Evolutionary conservation across 2,797 vertebrate genomes (phyloP), one percentile per base, ranked within the genome.

Genomic region (Sitta carolinensis): DNA sequence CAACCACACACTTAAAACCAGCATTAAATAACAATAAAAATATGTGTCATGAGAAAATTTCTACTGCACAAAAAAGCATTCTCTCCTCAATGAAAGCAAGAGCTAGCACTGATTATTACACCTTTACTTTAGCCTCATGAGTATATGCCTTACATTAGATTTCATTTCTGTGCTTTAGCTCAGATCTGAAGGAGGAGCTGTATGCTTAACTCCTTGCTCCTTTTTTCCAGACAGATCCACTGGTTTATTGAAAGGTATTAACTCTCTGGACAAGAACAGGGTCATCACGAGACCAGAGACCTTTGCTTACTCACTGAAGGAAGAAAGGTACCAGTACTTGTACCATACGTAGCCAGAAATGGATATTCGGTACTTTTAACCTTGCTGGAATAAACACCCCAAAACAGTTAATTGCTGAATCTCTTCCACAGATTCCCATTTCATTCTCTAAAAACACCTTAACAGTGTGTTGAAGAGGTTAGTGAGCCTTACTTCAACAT

Each of bases 1-100:
- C 40, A n/a, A 92, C 36, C 26, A 75, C 42, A 54, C 15, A 70
- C 40, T 84, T 96, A 90, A 93, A 93, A 43, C 9, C 27, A 73
- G n/a, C 27, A 70, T 84, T 92, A 93, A 95, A 57, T 67, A 81
- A 85, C 54, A 89, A 85, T 58, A 83, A 95, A 96, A 81, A 76
- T 47, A 22, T 54, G 23, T 55, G 51, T 83, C 38, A 73, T 18
- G 45, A 79, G 50, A 83, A 85, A 3, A 8, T 62, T 90, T 68
- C 42, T 82, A 16, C 13, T 74, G 48, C 21, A 78, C 59, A 69
- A 51, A 69, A 87, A 88, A 84, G 23, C 45, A 79, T 69, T 84
- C 48, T 79, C 36, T 77, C 32, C 42, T 67, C 58, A 84, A 77
- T 20, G 57, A 87, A 90, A 89, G 42, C 22, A 68, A 85, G 85